Conservation (phyloP, 2,888 invertebrate species). For the Exephanes ischioxanthus region DNA sequence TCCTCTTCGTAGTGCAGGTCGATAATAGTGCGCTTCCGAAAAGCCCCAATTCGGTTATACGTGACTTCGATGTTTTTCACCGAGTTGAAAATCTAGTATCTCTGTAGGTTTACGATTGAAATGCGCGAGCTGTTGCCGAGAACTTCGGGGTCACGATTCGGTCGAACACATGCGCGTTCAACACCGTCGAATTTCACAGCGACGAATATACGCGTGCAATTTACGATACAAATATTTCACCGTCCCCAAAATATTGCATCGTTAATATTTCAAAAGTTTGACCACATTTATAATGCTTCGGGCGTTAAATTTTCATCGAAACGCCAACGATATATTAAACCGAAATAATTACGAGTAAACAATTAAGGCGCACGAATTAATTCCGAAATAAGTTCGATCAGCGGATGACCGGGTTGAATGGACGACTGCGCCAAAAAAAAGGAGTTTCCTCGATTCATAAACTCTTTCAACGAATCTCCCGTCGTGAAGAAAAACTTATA, state of each 20-base stretch:
- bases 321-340: neutral
- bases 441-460: neutral
- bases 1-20: neutral
- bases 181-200: neutral
- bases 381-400: neutral
- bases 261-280: conserved; percentile 2
- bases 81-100: neutral
- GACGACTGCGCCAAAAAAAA: too few species aligned
- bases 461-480: neutral
- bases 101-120: conserved; percentile 29
- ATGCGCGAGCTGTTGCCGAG: conserved; percentile 15
- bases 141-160: conserved; percentile 2
- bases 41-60: conserved; percentile 7
- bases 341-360: neutral
- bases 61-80: conserved; percentile 12
- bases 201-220: neutral
- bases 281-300: neutral
- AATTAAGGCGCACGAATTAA: neutral
- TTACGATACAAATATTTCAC: neutral
- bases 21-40: conserved; percentile 9
- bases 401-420: too few species aligned
- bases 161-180: neutral
- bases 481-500: neutral
- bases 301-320: neutral
- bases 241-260: neutral